A percentile compares a stretch with the other conserved stretches of the same genome.
Conservation (phyloP, 37 sponge, comb jelly and placozoan genomes). For the Beroe forskalii region DNA sequence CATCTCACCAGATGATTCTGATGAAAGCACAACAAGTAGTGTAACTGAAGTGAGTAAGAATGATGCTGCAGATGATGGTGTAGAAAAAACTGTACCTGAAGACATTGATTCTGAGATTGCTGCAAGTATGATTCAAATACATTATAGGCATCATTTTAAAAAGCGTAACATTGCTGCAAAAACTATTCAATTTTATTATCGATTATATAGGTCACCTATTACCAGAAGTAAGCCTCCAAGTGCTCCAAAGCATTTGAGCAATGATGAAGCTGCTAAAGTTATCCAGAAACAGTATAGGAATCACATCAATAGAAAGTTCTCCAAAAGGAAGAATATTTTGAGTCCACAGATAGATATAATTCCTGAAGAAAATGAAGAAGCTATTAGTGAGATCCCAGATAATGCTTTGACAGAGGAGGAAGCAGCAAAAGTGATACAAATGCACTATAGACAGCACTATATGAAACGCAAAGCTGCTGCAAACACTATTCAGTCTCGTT, state of each 20-base stretch:
- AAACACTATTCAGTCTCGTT: neutral
- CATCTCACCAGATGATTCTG: neutral
- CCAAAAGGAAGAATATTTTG: too few species aligned
- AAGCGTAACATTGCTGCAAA: neutral
- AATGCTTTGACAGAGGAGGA: neutral
- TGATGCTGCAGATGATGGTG: neutral
- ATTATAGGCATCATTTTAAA: neutral
- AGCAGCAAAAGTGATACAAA: neutral
- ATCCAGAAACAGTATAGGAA: neutral
- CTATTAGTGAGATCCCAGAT: too few species aligned
- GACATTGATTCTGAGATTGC: neutral
- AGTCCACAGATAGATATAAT: too few species aligned
- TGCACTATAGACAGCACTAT: neutral
- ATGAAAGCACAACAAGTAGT: neutral
- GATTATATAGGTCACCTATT: neutral
- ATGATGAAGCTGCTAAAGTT: neutral
- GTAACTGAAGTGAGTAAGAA: neutral
- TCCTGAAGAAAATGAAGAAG: too few species aligned
- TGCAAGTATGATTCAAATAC: conserved; percentile 8
- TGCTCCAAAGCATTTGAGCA: neutral
- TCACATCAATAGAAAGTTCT: neutral
- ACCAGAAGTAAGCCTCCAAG: neutral
- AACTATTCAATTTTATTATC: neutral
- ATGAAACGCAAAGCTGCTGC: neutral
- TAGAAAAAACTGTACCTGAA: neutral